A percentile compares a stretch with the other conserved stretches of the same genome.
phyloP scores from a whole-genome alignment of 2,797 vertebrate species.

The Ataeniobius toweri region DNA sequence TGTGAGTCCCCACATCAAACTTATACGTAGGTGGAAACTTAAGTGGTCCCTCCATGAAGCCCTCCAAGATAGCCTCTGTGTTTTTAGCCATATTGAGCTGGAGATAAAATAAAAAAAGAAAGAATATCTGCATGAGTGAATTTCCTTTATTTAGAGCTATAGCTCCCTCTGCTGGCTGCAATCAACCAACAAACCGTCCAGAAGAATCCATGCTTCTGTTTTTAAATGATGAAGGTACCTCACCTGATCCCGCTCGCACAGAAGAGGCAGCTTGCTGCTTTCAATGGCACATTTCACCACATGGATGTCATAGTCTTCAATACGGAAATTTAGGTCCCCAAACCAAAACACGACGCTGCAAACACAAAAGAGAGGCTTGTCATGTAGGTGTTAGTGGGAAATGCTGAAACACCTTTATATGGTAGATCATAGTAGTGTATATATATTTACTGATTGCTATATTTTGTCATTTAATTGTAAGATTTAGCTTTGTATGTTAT shows the following conservation, averaged over 20 bases:
- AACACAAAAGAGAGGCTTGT: slow-evolving; percentile 11
- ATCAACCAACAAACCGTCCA: slow-evolving; percentile 22
- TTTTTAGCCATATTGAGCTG: slow-evolving; percentile 96
- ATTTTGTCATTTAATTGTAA: too few relatives aligned
- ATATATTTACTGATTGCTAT: too few relatives aligned
- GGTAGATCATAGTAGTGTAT: not conserved
- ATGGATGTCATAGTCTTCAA: slow-evolving; percentile 94
- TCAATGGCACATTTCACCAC: slow-evolving; percentile 96
- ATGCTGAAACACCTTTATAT: not conserved
- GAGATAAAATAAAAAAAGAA: slow-evolving; percentile 14
- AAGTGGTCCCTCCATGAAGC: slow-evolving; percentile 91
- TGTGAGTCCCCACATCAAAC: slow-evolving; percentile 96
- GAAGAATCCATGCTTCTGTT: slow-evolving; percentile 13
- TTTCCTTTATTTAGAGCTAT: slow-evolving; percentile 5
- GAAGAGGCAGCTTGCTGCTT: slow-evolving; percentile 89
- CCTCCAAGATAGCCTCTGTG: slow-evolving; percentile 90
- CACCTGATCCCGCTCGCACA: slow-evolving; percentile 99
- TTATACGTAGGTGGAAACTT: slow-evolving; percentile 97
- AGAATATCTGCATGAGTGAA: not conserved
- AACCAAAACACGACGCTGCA: slow-evolving; percentile 96
- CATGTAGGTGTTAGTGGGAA: not conserved
- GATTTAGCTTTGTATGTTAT: too few relatives aligned
- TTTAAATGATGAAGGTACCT: slow-evolving; percentile 29
- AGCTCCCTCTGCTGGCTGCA: slow-evolving; percentile 58
- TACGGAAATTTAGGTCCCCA: slow-evolving; percentile 97